Evolutionary conservation across 2,113 vertebrate genomes (phyloP).

Genomic region (Merops nubicus): DNA sequence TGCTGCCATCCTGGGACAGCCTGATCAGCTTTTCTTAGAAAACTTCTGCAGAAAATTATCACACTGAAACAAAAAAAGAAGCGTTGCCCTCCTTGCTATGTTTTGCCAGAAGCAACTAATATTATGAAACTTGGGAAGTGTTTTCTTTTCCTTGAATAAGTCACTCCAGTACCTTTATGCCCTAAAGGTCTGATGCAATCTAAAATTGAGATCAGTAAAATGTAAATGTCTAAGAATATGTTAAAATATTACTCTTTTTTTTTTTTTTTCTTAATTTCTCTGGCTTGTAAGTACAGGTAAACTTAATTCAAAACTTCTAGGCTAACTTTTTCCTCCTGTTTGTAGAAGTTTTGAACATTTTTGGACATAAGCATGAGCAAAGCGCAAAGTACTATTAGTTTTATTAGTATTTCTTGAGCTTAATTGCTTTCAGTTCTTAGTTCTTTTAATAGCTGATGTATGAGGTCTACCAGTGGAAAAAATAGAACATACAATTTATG

Average conservation of each 20-base stretch:
- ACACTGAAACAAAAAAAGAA: not conserved
- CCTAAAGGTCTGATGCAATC: not conserved
- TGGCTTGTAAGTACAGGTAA: not conserved
- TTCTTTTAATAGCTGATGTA: constrained; percentile 1
- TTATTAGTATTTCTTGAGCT: not conserved
- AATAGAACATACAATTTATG: constrained; percentile 10
- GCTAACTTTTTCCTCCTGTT: not conserved
- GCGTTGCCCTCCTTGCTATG: not conserved
- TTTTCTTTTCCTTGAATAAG: not conserved
- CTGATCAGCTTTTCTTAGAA: not conserved
- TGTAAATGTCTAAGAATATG: not conserved
- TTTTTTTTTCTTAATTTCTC: not conserved
- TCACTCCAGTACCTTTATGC: not conserved
- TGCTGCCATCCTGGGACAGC: not conserved
- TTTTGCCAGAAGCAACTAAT: not conserved
- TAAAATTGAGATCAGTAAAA: not conserved
- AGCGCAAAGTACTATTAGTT: not conserved
- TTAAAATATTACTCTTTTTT: not conserved
- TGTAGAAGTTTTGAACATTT: not conserved
- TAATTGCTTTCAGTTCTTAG: not conserved
- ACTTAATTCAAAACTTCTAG: not conserved
- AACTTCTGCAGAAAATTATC: not conserved
- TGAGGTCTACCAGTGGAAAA: constrained; percentile 1
- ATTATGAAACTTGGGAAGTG: not conserved
- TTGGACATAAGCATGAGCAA: not conserved